A percentile compares a stretch with the other conserved stretches of the same genome.
These are phyloP conservation scores for Lagorchestes hirsutus DNA, from an alignment of 2,797 vertebrate species.

Conservation along the genomic window DNA sequence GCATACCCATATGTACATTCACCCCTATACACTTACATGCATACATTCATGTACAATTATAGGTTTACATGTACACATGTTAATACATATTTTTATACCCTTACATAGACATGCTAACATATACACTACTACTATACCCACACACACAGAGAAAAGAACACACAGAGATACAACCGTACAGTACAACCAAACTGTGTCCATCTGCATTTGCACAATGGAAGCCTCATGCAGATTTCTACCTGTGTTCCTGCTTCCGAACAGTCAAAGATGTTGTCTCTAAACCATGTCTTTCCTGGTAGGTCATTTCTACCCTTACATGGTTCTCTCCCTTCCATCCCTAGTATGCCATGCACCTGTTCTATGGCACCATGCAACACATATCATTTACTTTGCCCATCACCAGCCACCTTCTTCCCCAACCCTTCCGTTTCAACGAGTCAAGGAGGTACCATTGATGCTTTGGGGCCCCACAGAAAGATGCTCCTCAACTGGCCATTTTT, in stretches of 20 bases:
- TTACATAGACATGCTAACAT: neutral
- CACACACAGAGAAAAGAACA: neutral
- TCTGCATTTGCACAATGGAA: neutral
- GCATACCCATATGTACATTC: neutral
- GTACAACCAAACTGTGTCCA: neutral
- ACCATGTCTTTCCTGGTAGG: neutral
- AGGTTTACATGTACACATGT: neutral
- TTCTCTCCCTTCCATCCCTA: neutral
- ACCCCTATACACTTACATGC: fast-evolving
- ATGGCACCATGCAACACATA: neutral
- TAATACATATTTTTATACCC: neutral
- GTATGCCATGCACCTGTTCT: neutral
- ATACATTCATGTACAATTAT: too few relatives aligned
- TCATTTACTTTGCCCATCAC: neutral
- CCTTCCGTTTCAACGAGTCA: neutral
- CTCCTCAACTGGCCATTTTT: neutral
- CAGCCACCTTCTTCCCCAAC: neutral
- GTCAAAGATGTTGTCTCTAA: neutral
- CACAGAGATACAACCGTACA: neutral
- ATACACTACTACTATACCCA: neutral
- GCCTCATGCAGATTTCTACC: too few relatives aligned
- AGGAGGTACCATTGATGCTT: neutral
- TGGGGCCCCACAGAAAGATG: neutral
- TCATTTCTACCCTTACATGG: neutral
- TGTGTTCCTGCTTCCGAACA: neutral